phyloP scores from a whole-genome alignment of 2,888 invertebrate species.

The Thumatha senex region DNA sequence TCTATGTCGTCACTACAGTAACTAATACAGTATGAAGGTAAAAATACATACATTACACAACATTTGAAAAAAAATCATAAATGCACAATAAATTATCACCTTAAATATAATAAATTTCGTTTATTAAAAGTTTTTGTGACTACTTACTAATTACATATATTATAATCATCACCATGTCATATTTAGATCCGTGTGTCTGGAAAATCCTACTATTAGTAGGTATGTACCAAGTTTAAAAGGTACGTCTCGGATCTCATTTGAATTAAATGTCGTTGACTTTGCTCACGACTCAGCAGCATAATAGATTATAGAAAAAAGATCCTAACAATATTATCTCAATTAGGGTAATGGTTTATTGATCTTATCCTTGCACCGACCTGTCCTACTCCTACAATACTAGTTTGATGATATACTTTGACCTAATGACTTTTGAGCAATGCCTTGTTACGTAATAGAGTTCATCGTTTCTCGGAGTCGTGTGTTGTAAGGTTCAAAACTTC shows the following conservation, averaged over 20 bases:
- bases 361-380: constrained; percentile 40
- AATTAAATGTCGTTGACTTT: constrained; percentile 44
- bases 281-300: constrained; percentile 23
- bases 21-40: constrained; percentile 23
- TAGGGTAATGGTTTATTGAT: constrained; percentile 16
- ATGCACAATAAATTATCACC: neutral
- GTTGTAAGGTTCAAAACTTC: constrained; percentile 5
- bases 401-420: constrained; percentile 41
- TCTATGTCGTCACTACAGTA: constrained; percentile 45
- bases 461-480: constrained; percentile 27
- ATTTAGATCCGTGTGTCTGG: constrained; percentile 56
- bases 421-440: constrained; percentile 55
- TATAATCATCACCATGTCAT: constrained; percentile 43
- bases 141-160: constrained; percentile 43
- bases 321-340: constrained; percentile 9
- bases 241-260: constrained; percentile 41
- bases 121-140: constrained; percentile 7
- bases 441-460: constrained; percentile 42
- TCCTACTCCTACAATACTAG: constrained; percentile 51
- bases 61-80: neutral
- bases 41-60: constrained; percentile 9
- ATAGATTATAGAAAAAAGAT: constrained; percentile 14
- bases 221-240: constrained; percentile 28
- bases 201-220: constrained; percentile 46
- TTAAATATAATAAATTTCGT: neutral